Evolutionary conservation across 2,113 vertebrate species (phyloP).

Genomic region (Smithornis capensis): DNA sequence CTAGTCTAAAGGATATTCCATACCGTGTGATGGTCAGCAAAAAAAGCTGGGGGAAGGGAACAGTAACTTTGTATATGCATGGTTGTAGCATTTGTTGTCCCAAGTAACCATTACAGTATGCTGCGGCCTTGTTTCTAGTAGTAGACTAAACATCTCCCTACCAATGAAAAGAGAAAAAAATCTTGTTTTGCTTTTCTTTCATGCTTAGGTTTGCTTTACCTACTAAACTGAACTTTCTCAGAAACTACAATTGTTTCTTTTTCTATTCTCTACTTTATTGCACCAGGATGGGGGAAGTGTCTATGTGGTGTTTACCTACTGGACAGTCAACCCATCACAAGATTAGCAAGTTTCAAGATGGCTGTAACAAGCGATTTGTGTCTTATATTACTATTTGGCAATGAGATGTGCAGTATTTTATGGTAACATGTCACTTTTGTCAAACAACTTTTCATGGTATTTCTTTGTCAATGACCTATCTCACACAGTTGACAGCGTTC

Average conservation of each 20-base stretch:
- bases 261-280: not conserved
- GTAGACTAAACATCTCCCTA: not conserved
- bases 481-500: not conserved
- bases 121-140: not conserved
- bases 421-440: not conserved
- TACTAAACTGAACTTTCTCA: not conserved
- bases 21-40: not conserved
- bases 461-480: not conserved
- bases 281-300: rapidly evolving
- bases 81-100: not conserved
- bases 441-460: not conserved
- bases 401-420: not conserved
- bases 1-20: not conserved
- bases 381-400: not conserved
- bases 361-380: not conserved
- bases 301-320: not conserved
- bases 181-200: not conserved
- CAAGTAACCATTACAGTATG: not conserved
- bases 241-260: not conserved
- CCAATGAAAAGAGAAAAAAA: not conserved
- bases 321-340: not conserved
- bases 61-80: rapidly evolving
- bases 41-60: not conserved
- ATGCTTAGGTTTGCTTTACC: not conserved
- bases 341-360: not conserved